Conservation (phyloP, 2,113 vertebrate species). For the Marmota flaviventris region DNA sequence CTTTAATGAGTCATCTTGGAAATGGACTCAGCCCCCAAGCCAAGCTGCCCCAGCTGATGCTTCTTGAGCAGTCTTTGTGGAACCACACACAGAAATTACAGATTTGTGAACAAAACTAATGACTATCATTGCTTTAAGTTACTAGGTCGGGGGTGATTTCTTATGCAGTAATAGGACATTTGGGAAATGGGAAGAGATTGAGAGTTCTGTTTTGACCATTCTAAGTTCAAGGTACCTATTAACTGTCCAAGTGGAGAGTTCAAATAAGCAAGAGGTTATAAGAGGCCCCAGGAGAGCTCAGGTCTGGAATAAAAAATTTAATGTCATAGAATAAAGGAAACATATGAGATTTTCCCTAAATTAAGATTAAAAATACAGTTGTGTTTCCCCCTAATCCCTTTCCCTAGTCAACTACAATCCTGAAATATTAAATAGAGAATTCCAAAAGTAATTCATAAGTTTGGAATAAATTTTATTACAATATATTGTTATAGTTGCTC, state of each 20-base stretch:
- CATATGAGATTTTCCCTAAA: background rate
- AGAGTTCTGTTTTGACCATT: background rate
- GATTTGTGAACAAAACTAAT: constrained; percentile 5
- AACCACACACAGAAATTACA: background rate
- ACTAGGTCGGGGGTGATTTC: background rate
- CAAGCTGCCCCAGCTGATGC: background rate
- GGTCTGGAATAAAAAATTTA: constrained; percentile 25
- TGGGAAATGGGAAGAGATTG: background rate
- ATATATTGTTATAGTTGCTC: background rate
- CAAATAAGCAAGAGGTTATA: background rate
- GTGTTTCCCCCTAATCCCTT: background rate
- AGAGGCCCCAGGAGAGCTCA: background rate
- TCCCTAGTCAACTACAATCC: background rate
- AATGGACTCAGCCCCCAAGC: background rate
- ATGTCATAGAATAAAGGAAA: constrained; percentile 16
- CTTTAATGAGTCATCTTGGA: background rate
- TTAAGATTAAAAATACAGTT: background rate
- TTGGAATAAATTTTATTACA: background rate
- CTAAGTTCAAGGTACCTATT: background rate
- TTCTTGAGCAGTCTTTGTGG: background rate
- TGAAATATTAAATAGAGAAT: background rate
- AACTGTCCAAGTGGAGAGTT: background rate
- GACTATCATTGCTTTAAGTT: background rate
- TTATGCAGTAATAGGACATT: background rate
- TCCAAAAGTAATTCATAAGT: background rate